phyloP scores from a whole-genome alignment of 2,797 vertebrate species.

The Clarias pachynema region DNA sequence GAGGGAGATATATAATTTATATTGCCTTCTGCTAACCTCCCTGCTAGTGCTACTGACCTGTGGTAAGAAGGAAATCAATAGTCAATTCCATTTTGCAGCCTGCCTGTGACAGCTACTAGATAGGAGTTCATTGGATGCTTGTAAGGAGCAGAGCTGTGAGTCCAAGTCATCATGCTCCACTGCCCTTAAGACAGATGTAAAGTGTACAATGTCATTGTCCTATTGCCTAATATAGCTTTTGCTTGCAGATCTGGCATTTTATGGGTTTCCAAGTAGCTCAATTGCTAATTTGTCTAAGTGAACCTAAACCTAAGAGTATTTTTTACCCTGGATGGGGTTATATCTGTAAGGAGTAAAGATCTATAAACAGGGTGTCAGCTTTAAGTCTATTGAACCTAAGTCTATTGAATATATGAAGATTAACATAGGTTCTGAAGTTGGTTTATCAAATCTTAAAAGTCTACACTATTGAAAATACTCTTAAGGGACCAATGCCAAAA shows the following conservation, averaged over 20 bases:
- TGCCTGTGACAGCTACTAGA: constrained; percentile 79
- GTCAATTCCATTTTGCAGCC: constrained; percentile 81
- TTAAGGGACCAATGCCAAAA: not conserved
- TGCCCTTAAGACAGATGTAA: constrained; percentile 50
- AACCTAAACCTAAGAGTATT: constrained; percentile 8
- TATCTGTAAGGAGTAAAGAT: not conserved
- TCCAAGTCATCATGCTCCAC: constrained; percentile 50
- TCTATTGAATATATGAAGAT: not conserved
- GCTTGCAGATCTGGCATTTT: constrained; percentile 31
- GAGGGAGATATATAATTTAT: constrained; percentile 35
- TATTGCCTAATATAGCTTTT: constrained; percentile 32
- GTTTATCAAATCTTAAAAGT: not conserved
- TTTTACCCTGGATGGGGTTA: constrained; percentile 1
- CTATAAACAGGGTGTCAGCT: not conserved
- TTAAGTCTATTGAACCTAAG: constrained; percentile 9
- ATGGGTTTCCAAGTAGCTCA: not conserved
- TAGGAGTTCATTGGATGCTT: constrained; percentile 79
- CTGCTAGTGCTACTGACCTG: constrained; percentile 73
- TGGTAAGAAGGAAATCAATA: constrained; percentile 78
- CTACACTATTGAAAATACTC: not conserved
- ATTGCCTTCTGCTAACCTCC: constrained; percentile 58
- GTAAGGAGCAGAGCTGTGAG: constrained; percentile 73
- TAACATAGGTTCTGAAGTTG: not conserved
- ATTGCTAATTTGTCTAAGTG: not conserved
- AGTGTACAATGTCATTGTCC: constrained; percentile 40